phyloP scores from a whole-genome alignment of 2,113 vertebrate species.

The Anas platyrhynchos region DNA sequence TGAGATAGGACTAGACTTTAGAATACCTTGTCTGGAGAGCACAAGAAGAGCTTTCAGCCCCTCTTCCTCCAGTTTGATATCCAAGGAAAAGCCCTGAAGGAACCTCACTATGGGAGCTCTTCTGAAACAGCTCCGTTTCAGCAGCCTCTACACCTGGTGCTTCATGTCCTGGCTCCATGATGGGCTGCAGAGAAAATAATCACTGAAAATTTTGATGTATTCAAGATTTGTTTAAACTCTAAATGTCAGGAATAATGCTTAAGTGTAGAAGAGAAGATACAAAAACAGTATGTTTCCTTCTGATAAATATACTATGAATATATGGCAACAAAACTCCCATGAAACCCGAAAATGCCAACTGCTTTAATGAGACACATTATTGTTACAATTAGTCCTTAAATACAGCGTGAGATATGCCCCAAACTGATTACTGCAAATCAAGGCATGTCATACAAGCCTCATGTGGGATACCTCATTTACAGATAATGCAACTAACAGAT shows the following conservation, averaged over 20 bases:
- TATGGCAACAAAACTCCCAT: not conserved
- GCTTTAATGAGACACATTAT: not conserved
- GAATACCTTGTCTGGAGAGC: not conserved
- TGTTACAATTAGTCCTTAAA: not conserved
- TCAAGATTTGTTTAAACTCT: not conserved
- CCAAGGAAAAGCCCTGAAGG: not conserved
- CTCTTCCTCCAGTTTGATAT: not conserved
- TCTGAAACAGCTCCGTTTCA: accelerated
- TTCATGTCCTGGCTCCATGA: not conserved
- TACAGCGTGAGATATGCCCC: not conserved
- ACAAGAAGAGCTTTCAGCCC: not conserved
- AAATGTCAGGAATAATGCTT: not conserved
- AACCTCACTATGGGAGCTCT: not conserved
- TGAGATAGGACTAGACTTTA: not conserved
- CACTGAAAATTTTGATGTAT: not conserved
- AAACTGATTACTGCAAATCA: not conserved
- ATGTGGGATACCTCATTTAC: not conserved
- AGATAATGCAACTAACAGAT: not conserved
- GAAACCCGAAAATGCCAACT: not conserved
- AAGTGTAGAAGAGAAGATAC: not conserved
- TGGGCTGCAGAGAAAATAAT: not conserved
- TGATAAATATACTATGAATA: not conserved
- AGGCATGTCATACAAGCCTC: accelerated
- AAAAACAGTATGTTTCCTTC: not conserved
- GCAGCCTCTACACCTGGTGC: not conserved